Evolutionary conservation across 1,140 invertebrate species (phyloP).

Genomic region (Tyrophagus putrescentiae): DNA sequence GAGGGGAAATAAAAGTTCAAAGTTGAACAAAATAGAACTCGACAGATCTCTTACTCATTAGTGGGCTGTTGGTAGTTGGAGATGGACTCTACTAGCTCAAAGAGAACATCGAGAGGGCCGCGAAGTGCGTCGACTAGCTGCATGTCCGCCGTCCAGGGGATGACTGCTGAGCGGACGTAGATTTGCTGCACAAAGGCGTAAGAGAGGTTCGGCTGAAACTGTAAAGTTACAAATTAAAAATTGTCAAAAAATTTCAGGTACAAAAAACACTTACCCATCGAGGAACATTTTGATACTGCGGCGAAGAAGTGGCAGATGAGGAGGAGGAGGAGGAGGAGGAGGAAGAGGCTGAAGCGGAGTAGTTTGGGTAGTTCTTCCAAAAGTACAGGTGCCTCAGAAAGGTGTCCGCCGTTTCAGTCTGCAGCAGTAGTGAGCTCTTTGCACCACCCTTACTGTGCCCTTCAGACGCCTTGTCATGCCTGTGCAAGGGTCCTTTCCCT

Average conservation of each 20-base stretch:
- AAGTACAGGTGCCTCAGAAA: constrained; percentile 5
- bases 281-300: background rate
- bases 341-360: constrained; percentile 11
- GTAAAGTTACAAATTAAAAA: constrained; percentile 21
- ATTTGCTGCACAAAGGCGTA: constrained; percentile 57
- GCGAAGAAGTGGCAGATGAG: background rate
- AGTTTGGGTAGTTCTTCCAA: background rate
- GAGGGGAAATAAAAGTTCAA: background rate
- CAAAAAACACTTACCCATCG: background rate
- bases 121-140: constrained; percentile 55
- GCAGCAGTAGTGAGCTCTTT: constrained; percentile 5
- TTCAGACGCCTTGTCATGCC: background rate
- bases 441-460: background rate
- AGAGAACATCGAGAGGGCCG: constrained; percentile 67
- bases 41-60: constrained; percentile 46
- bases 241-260: background rate
- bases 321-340: constrained; percentile 20
- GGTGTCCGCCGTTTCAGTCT: constrained; percentile 5
- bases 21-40: constrained; percentile 18
- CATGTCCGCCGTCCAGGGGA: constrained; percentile 66
- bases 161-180: constrained; percentile 49
- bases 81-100: constrained; percentile 65
- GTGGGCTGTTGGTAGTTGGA: constrained; percentile 57
- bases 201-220: constrained; percentile 39
- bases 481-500: background rate